Evolutionary conservation across 2,797 vertebrate genomes (phyloP), one percentile per base, ranked within the genome.

Genomic region (Sebastes miniatus): DNA sequence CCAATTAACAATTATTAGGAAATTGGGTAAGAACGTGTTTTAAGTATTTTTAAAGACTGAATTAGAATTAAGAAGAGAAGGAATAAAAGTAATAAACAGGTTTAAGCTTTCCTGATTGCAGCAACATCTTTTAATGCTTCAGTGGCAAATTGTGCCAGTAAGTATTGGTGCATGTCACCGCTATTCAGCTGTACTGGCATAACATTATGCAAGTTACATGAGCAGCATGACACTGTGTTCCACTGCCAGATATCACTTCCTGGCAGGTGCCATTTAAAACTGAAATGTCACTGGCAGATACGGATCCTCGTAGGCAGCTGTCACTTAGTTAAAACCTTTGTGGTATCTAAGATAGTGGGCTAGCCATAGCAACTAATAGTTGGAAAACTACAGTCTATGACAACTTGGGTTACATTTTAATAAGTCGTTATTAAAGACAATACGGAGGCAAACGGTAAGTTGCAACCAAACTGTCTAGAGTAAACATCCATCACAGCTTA

Each of bases 221-320:
- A 69, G 34, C 12, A 67, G 61, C 4, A 22, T 67, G 31, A 71
- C 66, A 64, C 27, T 13, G 27, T 31, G 24, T 32, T 69, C 4
- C 47, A 75, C 52, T 69, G 56, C 29, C 64, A 25, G 20, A 73
- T 59, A 73, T 71, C 62, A 76, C n/a, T 79, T 78, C 29, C 47
- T 76, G 59, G 29, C 63, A 78, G 64, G 18, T 76, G 65, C 24
- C 56, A 83, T 81, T 68, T 73, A 32, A 72, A 73, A 72, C 36
- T 76, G 68, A 54, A 31, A 70, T 58, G 36, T 56, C 50, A 69
- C 54, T 27, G 70, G 56, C 64, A 83, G 77, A 77, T 65, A 77
- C 8, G 0, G 5, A 58, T 73, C 73, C 36, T 61, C 14, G 5
- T 13, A 43, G 24, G 56, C 54, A 83, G 65, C 76, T 83, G 65